phyloP scores from a whole-genome alignment of 2,888 invertebrate species.

The Amiota mariae region DNA sequence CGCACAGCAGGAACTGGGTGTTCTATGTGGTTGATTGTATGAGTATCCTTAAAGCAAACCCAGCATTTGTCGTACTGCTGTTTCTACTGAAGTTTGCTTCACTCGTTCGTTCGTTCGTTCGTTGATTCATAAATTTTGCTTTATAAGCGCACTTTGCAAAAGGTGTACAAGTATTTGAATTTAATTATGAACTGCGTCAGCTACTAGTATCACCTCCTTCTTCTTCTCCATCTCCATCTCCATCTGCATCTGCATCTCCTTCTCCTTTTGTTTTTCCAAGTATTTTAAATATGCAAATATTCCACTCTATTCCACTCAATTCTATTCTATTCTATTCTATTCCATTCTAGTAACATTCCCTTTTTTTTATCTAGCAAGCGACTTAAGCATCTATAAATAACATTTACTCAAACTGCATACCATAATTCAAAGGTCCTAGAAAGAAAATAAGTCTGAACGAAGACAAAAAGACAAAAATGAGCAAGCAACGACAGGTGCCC shows the following conservation, averaged over 20 bases:
- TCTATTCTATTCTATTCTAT: constrained; percentile 6
- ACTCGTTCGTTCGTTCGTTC: constrained; percentile 18
- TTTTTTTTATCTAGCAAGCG: constrained; percentile 1
- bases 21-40: neutral
- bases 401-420: constrained; percentile 12
- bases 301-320: neutral
- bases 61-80: neutral
- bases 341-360: neutral
- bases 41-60: neutral
- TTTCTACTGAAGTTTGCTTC: too few relatives aligned
- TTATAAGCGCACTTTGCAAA: constrained; percentile 56
- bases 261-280: neutral
- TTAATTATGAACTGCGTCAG: constrained; percentile 61
- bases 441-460: neutral
- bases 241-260: neutral
- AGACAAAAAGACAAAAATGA: neutral
- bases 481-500: neutral
- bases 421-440: neutral
- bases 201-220: neutral
- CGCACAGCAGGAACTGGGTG: constrained; percentile 4
- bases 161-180: constrained; percentile 63
- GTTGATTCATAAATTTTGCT: constrained; percentile 57
- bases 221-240: neutral
- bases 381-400: constrained; percentile 25
- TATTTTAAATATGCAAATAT: constrained; percentile 21